Evolutionary conservation across 2,113 vertebrate genomes (phyloP).

Genomic region (Triplophysa siluroides): DNA sequence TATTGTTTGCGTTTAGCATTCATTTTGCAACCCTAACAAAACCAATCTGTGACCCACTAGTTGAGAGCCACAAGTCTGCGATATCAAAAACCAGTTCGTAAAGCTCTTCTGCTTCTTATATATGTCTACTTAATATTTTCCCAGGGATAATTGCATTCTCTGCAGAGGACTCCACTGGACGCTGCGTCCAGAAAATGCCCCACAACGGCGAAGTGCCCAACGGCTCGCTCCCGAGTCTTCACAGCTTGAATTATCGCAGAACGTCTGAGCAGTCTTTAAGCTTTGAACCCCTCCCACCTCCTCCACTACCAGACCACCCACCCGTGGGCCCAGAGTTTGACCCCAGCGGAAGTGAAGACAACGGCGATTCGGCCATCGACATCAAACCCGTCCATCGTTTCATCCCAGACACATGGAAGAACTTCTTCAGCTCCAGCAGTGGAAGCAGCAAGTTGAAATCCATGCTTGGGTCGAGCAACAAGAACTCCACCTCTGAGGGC

Average conservation of each 20-base stretch:
- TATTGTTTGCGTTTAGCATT: not conserved
- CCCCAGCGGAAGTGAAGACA: conserved; percentile 70
- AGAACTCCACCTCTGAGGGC: conserved; percentile 74
- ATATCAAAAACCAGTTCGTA: not conserved
- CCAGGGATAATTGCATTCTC: conserved; percentile 68
- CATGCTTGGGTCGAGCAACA: conserved; percentile 69
- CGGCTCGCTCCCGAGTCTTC: conserved; percentile 53
- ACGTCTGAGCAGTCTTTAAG: conserved; percentile 68
- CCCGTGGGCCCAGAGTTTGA: conserved; percentile 79
- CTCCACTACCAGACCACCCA: conserved; percentile 84
- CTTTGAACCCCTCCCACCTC: conserved; percentile 80
- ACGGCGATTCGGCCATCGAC: conserved; percentile 72
- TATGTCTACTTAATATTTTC: not conserved
- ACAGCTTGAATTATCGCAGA: conserved; percentile 61
- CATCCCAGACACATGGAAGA: conserved; percentile 96
- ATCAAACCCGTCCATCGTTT: conserved; percentile 91
- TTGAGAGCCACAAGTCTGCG: not conserved
- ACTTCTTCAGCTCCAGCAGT: conserved; percentile 82
- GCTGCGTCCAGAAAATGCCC: conserved; percentile 60
- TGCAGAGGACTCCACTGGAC: conserved; percentile 65
- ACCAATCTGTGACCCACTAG: not conserved
- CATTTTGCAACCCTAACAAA: not conserved
- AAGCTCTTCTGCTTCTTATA: not conserved
- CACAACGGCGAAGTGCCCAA: conserved; percentile 74
- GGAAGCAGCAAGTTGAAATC: conserved; percentile 68